Evolutionary conservation across 2,113 vertebrate genomes (phyloP).

Genomic region (Oreotrochilus melanogaster): DNA sequence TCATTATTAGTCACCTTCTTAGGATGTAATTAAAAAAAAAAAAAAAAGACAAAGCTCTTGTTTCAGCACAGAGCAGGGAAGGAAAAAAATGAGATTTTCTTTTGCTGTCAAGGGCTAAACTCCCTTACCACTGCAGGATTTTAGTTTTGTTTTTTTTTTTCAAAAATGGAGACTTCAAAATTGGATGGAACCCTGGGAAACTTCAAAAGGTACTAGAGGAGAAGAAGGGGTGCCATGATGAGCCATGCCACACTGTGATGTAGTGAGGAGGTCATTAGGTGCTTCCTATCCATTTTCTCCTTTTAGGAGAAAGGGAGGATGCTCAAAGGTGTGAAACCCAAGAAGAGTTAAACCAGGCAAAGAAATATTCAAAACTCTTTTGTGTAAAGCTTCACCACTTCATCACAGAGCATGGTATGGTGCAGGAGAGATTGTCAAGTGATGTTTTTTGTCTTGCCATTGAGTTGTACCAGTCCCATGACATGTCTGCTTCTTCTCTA

Average conservation of each 20-base stretch:
- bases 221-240: not conserved
- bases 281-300: not conserved
- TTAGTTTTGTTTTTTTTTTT: not conserved
- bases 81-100: not conserved
- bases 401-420: not conserved
- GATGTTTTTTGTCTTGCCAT: not conserved
- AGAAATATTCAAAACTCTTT: not conserved
- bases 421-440: not conserved
- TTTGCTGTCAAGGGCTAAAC: not conserved
- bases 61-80: not conserved
- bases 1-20: not conserved
- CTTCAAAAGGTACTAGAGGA: not conserved
- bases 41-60: not conserved
- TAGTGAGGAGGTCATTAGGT: not conserved
- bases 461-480: not conserved
- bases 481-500: not conserved
- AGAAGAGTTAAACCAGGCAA: not conserved
- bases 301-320: not conserved
- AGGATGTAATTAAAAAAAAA: not conserved
- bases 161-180: not conserved
- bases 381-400: not conserved
- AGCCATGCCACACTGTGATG: fast-evolving
- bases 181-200: not conserved
- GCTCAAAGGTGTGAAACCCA: not conserved
- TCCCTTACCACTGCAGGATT: not conserved